Evolutionary conservation across 2,888 invertebrate genomes (phyloP), one percentile per base, ranked within the genome.

Genomic region (Nomada flava): DNA sequence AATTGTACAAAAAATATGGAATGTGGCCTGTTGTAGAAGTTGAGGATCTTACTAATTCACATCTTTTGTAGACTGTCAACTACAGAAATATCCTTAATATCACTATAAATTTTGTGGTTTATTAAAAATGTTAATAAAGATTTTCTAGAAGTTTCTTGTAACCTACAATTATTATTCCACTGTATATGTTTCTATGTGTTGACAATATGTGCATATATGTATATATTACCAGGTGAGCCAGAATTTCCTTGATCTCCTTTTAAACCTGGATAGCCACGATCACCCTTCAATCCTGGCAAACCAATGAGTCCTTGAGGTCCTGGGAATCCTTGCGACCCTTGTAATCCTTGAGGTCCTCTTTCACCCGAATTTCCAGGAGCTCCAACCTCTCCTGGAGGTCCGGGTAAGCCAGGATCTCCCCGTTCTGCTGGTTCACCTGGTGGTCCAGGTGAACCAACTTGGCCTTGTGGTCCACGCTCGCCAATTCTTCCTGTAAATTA

Each of bases 351-450:
- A 26, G 95, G 95, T 1, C 98, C 98, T 79, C 97, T 94, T 88
- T 97, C 97, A 53, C 97, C 98, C 2, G 96, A 95, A 1, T 95
- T 95, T 0, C 98, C 98, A 0, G 95, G 94, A n/a, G 97, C 96
- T 1, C 97, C 97, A 18, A 95, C 92, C 89, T 97, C 97, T 52
- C 97, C 97, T 9, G 96, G 95, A 0, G 95, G 93, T 1, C 98
- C 98, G 0, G 97, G 95, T 7, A 95, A 94, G 3, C 97, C 97
- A 0, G 96, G 95, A 89, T 97, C 97, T 26, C 97, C 97, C 89
- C 97, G 94, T 92, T 97, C 97, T 0, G 96, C 97, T 63, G 97
- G 96, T 93, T 97, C 97, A 20, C 98, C 98, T 0, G 97, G 97
- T 1, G 97, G 96, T 2, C 98, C 98, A 0, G 95, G 94, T 0